A percentile compares a stretch with the other conserved stretches of the same genome.
Conservation (phyloP, 2,888 invertebrate species). For the Tenthredo mesomela region DNA sequence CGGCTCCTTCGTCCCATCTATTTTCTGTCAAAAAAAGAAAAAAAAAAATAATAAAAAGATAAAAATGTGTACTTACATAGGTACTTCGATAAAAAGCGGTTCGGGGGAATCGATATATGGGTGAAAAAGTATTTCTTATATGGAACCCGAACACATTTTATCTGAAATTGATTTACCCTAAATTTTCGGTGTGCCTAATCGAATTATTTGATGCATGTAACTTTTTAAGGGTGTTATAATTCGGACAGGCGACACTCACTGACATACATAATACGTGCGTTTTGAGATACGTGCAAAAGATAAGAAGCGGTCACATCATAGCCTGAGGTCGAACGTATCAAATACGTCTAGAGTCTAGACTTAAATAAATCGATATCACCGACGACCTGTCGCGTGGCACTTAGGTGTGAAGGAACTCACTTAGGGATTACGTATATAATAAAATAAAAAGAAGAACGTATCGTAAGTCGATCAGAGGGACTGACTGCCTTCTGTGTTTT, state of each 20-base stretch:
- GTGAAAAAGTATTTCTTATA: not conserved
- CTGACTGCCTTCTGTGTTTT: not conserved
- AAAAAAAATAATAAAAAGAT: not conserved
- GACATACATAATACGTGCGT: not conserved
- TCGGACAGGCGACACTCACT: not conserved
- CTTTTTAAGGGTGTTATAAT: not conserved
- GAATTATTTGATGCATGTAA: not conserved
- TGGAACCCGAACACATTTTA: not conserved
- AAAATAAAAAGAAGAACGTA: conserved; percentile 16
- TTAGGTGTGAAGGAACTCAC: conserved; percentile 45
- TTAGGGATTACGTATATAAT: conserved; percentile 45
- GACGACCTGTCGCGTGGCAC: conserved; percentile 49
- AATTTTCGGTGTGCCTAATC: not conserved
- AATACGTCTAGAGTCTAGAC: conserved; percentile 51
- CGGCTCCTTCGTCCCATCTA: conserved; percentile 6
- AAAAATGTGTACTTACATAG: not conserved
- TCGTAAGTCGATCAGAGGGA: conserved; percentile 40
- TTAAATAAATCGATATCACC: conserved; percentile 42
- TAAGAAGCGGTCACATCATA: conserved; percentile 41
- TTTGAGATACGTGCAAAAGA: conserved; percentile 17
- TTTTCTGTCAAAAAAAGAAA: not conserved
- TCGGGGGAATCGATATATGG: not conserved
- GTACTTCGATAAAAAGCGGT: not conserved
- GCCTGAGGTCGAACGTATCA: conserved; percentile 39
- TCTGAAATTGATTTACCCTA: not conserved